phyloP scores from a whole-genome alignment of 2,888 invertebrate genomes.

The Hirtodrosophila trivittata region DNA sequence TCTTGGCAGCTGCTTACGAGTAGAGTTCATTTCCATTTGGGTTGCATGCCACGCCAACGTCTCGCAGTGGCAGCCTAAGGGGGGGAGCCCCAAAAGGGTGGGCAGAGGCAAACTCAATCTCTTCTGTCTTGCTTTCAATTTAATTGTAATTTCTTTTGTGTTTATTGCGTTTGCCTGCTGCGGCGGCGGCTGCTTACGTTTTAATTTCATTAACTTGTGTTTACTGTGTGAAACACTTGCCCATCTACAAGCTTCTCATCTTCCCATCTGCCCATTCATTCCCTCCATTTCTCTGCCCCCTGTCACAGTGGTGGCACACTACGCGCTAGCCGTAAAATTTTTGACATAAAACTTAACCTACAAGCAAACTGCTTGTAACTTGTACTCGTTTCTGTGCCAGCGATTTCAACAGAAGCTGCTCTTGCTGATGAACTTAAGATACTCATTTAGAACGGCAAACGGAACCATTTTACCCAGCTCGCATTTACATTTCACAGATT shows the following conservation, averaged over 20 bases:
- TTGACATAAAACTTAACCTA: slow-evolving; percentile 67
- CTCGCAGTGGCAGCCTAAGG: not conserved
- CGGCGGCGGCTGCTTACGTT: slow-evolving; percentile 74
- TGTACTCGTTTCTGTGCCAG: slow-evolving; percentile 41
- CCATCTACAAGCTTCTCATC: slow-evolving; percentile 7
- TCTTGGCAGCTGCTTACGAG: slow-evolving; percentile 19
- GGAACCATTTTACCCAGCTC: slow-evolving; percentile 48
- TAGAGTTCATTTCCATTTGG: slow-evolving; percentile 75
- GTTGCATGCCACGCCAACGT: slow-evolving; percentile 65
- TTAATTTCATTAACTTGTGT: slow-evolving; percentile 76
- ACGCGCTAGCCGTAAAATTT: slow-evolving; percentile 42
- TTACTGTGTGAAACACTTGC: slow-evolving; percentile 77
- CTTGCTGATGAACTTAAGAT: slow-evolving; percentile 56
- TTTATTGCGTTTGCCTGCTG: slow-evolving; percentile 75
- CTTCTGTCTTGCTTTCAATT: slow-evolving; percentile 71
- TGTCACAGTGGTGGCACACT: slow-evolving; percentile 11
- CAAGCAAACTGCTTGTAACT: slow-evolving; percentile 37
- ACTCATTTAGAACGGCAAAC: slow-evolving; percentile 57
- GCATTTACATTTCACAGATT: slow-evolving; percentile 27
- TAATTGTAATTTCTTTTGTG: slow-evolving; percentile 79
- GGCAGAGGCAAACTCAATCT: slow-evolving; percentile 34
- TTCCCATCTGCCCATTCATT: slow-evolving; percentile 1
- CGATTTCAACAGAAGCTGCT: slow-evolving; percentile 66
- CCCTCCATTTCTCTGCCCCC: not conserved
- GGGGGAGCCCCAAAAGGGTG: not conserved